These are phyloP conservation scores for Cercopithecus diana DNA, from an alignment of 2,797 vertebrate genomes.

Conservation along the genomic window DNA sequence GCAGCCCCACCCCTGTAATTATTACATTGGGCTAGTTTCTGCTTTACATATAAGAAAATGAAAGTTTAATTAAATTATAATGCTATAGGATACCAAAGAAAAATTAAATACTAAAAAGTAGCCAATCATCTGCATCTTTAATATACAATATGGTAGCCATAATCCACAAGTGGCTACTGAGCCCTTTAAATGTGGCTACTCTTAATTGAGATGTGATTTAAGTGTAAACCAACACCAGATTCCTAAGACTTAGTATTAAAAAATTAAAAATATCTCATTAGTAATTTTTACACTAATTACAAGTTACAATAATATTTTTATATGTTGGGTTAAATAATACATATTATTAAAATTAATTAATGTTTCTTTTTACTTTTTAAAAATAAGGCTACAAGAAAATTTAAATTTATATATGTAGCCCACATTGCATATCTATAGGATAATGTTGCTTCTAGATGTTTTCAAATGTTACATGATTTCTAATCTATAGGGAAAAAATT, in stretches of 20 bases:
- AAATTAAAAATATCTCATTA: not conserved
- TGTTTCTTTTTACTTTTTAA: not conserved
- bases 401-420: not conserved
- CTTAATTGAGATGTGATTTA: not conserved
- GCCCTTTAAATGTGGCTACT: not conserved
- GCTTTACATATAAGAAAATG: constrained; percentile 14
- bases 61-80: constrained; percentile 50
- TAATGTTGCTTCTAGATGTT: not conserved
- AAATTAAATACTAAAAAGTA: constrained; percentile 24
- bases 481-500: not conserved
- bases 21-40: not conserved
- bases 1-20: constrained; percentile 24
- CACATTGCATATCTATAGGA: not conserved
- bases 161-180: not conserved
- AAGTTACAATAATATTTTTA: constrained; percentile 1
- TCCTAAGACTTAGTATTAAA: not conserved
- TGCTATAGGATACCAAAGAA: not conserved
- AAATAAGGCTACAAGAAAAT: not conserved
- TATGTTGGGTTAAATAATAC: not conserved
- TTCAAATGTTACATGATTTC: not conserved
- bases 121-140: not conserved
- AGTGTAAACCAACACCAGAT: not conserved
- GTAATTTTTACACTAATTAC: not conserved
- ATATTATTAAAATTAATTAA: constrained; percentile 13
- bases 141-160: not conserved